Percentiles rank a stretch among this genome's conserved stretches.
Conservation (phyloP, 2,113 vertebrate species). For the Thamnophis sirtalis region DNA sequence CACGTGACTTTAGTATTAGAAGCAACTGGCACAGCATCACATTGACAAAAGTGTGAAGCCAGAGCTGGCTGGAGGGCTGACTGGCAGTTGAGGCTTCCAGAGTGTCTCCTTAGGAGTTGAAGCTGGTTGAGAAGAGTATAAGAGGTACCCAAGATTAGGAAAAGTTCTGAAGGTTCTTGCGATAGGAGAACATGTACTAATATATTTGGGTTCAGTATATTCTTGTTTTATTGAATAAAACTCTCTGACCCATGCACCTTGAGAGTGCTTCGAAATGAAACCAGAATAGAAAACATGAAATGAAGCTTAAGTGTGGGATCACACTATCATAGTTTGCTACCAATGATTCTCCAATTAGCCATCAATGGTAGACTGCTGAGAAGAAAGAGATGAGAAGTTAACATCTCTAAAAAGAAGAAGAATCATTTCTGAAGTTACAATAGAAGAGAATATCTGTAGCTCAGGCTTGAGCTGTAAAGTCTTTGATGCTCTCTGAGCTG, state of each 20-base stretch:
- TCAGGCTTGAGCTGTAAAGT: not conserved
- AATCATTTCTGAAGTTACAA: not conserved
- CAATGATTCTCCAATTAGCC: not conserved
- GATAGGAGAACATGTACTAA: not conserved
- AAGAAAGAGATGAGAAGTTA: not conserved
- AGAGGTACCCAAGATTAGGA: not conserved
- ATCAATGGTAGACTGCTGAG: not conserved
- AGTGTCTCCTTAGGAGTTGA: not conserved
- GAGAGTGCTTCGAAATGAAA: not conserved
- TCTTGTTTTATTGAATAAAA: not conserved
- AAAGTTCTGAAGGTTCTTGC: not conserved
- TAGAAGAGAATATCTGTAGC: not conserved
- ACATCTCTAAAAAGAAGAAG: not conserved
- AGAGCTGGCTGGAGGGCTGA: not conserved
- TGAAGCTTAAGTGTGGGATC: not conserved
- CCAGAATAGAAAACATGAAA: not conserved
- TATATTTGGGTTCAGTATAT: too few relatives aligned
- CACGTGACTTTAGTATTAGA: not conserved
- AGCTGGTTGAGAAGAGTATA: not conserved
- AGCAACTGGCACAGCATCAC: slow-evolving; percentile 16
- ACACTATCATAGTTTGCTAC: not conserved
- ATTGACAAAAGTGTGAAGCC: slow-evolving; percentile 4
- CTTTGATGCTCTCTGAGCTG: not conserved
- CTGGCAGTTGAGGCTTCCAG: not conserved
- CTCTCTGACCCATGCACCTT: not conserved